Evolutionary conservation across 2,888 invertebrate genomes (phyloP).

Genomic region (Nowickia ferox): DNA sequence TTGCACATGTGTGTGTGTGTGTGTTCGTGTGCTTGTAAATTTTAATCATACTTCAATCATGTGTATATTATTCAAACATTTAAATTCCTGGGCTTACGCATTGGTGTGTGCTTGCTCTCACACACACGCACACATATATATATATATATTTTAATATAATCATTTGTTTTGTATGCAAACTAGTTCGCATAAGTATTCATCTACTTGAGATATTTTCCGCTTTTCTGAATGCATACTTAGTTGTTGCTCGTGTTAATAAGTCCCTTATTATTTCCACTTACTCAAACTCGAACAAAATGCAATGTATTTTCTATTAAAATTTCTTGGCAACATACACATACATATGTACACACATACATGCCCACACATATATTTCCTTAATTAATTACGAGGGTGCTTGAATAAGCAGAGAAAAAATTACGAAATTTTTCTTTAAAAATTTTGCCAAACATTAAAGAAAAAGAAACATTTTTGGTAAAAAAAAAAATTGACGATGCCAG

Average conservation of each 20-base stretch:
- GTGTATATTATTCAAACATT: conserved; percentile 40
- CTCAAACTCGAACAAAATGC: neutral
- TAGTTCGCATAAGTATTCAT: conserved; percentile 33
- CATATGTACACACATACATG: too few species aligned
- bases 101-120: too few species aligned
- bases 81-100: conserved; percentile 4
- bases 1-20: neutral
- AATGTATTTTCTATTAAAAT: conserved; percentile 1
- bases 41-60: conserved; percentile 62
- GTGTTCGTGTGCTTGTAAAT: conserved; percentile 3
- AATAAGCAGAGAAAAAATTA: neutral
- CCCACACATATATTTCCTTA: neutral
- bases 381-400: neutral
- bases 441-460: too few species aligned
- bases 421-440: neutral
- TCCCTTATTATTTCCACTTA: conserved; percentile 53
- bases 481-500: too few species aligned
- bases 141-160: neutral
- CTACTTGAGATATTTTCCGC: conserved; percentile 59
- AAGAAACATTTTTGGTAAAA: too few species aligned
- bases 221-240: conserved; percentile 6
- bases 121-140: neutral
- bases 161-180: conserved; percentile 28
- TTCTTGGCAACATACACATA: conserved; percentile 17
- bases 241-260: conserved; percentile 55